phyloP scores from a whole-genome alignment of 1,140 invertebrate genomes.

The Neodiprion virginianus region DNA sequence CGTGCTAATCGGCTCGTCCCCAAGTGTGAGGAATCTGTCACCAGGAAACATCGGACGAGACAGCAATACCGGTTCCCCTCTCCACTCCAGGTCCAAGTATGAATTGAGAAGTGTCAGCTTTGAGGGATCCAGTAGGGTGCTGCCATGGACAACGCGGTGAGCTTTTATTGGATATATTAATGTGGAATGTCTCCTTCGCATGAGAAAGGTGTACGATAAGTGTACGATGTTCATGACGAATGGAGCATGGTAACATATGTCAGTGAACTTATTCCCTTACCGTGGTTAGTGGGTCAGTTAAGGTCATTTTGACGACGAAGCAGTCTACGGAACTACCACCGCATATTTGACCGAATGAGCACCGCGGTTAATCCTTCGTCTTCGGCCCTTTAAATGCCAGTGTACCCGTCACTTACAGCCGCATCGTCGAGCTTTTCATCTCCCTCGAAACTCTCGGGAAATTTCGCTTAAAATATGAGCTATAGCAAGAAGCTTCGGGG shows the following conservation, averaged over 20 bases:
- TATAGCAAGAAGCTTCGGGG: neutral
- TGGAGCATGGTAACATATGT: neutral
- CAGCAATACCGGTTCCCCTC: conserved; percentile 39
- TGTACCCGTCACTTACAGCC: neutral
- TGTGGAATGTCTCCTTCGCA: neutral
- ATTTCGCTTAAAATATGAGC: neutral
- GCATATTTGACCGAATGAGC: neutral
- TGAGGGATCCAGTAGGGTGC: conserved; percentile 53
- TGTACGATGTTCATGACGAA: neutral
- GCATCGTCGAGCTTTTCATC: neutral
- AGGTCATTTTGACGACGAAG: neutral
- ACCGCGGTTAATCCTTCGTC: neutral
- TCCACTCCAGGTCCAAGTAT: conserved; percentile 51
- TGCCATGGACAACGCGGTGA: conserved; percentile 57
- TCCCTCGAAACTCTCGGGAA: neutral
- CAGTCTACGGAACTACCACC: neutral
- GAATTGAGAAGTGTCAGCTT: conserved; percentile 60
- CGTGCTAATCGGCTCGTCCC: conserved; percentile 32
- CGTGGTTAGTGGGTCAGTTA: neutral
- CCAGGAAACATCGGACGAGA: neutral
- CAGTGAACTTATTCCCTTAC: neutral
- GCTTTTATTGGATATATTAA: neutral
- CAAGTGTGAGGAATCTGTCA: neutral
- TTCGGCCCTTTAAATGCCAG: neutral
- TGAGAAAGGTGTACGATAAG: neutral